Conservation (phyloP, 2,888 invertebrate genomes). For the Tortrix viridana region DNA sequence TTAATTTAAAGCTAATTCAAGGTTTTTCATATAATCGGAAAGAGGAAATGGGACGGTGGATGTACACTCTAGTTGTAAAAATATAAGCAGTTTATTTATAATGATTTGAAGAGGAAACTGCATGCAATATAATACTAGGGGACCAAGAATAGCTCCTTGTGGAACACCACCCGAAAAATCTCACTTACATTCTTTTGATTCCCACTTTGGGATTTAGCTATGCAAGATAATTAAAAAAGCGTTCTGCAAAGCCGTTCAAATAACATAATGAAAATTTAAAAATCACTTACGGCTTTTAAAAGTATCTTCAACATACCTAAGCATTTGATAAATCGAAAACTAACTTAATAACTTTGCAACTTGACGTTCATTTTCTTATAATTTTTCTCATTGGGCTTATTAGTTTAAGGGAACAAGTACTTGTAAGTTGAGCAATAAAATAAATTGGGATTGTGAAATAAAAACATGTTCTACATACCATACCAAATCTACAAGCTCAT, state of each 20-base stretch:
- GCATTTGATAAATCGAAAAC: constrained; percentile 31
- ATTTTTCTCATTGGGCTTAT: constrained; percentile 32
- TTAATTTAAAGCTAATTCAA: constrained; percentile 79
- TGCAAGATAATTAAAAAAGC: constrained; percentile 24
- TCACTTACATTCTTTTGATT: constrained; percentile 28
- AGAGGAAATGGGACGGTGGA: constrained; percentile 83
- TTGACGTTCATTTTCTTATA: constrained; percentile 15
- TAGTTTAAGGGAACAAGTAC: constrained; percentile 10
- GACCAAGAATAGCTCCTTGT: constrained; percentile 50
- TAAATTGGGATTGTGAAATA: constrained; percentile 33
- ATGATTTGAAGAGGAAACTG: constrained; percentile 53
- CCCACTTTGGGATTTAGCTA: constrained; percentile 15
- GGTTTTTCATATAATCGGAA: constrained; percentile 63
- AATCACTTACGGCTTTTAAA: constrained; percentile 1
- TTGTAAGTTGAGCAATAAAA: constrained; percentile 45
- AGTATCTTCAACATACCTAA: constrained; percentile 19
- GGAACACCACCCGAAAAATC: constrained; percentile 44
- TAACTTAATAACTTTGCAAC: constrained; percentile 7
- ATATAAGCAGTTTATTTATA: constrained; percentile 66
- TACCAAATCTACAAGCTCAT: constrained; percentile 80
- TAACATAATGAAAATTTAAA: constrained; percentile 15
- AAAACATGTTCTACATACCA: constrained; percentile 46
- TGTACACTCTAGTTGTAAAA: constrained; percentile 72
- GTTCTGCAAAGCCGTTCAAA: constrained; percentile 10
- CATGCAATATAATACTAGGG: constrained; percentile 51